phyloP scores from a whole-genome alignment of 53 echinoderm and acorn worm genomes.

The Hippasteria phrygiana region DNA sequence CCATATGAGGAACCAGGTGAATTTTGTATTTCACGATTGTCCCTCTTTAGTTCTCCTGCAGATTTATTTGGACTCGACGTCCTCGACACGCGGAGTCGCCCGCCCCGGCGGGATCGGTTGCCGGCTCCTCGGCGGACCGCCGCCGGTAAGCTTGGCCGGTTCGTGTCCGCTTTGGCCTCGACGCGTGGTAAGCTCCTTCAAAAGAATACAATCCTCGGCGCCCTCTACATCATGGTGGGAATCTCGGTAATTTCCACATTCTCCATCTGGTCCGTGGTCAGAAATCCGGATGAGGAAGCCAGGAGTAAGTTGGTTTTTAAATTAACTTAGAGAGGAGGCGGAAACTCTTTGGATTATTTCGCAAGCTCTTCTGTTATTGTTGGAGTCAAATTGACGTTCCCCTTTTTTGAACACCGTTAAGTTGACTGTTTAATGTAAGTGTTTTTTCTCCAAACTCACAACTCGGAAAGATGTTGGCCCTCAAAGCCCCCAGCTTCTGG shows the following conservation, averaged over 20 bases:
- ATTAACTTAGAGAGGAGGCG: too few species aligned
- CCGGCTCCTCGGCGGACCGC: not conserved
- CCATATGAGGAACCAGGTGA: not conserved
- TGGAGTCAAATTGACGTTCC: too few species aligned
- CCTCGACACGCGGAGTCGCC: not conserved
- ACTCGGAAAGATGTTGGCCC: too few species aligned
- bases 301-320: not conserved
- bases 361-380: too few species aligned
- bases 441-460: too few species aligned
- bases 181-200: not conserved
- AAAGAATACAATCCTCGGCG: not conserved
- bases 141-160: not conserved
- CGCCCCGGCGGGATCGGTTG: not conserved
- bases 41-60: not conserved
- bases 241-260: conserved; percentile 13
- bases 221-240: conserved; percentile 9
- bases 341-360: too few species aligned
- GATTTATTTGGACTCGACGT: not conserved
- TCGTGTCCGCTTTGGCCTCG: not conserved
- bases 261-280: not conserved
- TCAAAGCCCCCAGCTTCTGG: too few species aligned
- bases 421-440: too few species aligned
- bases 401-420: too few species aligned
- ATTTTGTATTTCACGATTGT: not conserved
- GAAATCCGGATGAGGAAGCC: not conserved